These are phyloP conservation scores for Cancer borealis DNA, from an alignment of 2,888 invertebrate species.

Conservation along the genomic window DNA sequence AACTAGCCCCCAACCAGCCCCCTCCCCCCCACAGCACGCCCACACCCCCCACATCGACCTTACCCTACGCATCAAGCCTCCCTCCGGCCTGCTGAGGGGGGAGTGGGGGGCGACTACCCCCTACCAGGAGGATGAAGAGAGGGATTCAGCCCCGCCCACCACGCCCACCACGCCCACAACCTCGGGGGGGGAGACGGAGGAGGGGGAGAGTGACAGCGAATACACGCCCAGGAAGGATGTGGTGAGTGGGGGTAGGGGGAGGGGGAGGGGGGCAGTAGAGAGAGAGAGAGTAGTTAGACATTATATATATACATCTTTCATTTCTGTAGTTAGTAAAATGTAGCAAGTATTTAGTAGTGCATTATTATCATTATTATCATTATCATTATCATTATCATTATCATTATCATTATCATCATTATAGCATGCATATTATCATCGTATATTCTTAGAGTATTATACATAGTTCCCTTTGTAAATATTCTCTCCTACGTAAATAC, in stretches of 20 bases:
- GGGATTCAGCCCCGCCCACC: not conserved
- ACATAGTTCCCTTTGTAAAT: too few relatives aligned
- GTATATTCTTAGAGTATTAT: too few relatives aligned
- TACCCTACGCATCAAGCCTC: conserved; percentile 42
- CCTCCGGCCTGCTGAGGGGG: not conserved
- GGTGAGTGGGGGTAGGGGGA: conserved; percentile 45
- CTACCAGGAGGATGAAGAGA: not conserved
- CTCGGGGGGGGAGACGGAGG: conserved; percentile 42
- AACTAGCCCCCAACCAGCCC: not conserved
- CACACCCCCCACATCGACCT: conserved; percentile 33
- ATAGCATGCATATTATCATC: too few relatives aligned
- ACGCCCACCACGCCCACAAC: conserved; percentile 26
- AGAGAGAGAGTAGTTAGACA: not conserved
- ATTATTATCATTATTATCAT: too few relatives aligned
- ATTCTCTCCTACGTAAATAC: too few relatives aligned
- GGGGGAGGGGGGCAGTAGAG: not conserved
- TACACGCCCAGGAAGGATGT: conserved; percentile 34
- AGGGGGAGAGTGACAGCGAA: conserved; percentile 39
- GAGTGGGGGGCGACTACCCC: not conserved
- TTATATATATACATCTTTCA: too few relatives aligned
- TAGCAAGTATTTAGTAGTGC: too few relatives aligned
- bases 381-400: too few relatives aligned
- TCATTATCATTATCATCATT: too few relatives aligned
- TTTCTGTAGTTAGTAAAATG: too few relatives aligned
- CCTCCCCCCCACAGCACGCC: not conserved